phyloP scores from a whole-genome alignment of 1,140 invertebrate genomes.

The Frieseomelitta varia region DNA sequence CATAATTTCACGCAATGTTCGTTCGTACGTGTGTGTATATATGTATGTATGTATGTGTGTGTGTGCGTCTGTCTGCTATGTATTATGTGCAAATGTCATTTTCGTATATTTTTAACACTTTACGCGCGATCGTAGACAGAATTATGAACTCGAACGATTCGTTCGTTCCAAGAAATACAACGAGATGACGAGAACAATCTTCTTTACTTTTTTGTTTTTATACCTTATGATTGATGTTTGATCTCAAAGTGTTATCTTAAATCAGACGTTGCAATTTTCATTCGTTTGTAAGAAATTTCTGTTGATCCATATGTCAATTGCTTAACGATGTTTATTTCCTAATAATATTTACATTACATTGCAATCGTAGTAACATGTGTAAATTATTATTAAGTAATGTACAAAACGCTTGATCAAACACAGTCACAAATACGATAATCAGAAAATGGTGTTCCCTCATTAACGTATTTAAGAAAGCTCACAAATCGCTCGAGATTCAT shows the following conservation, averaged over 20 bases:
- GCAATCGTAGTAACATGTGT: background rate
- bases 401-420: background rate
- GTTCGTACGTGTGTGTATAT: background rate
- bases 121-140: background rate
- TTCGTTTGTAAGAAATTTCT: background rate
- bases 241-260: no score
- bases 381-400: background rate
- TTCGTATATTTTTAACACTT: conserved; percentile 1
- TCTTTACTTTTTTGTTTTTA: no score
- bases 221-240: background rate
- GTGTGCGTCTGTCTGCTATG: conserved; percentile 5
- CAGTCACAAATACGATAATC: background rate
- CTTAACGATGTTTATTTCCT: background rate
- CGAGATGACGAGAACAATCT: background rate
- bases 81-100: background rate
- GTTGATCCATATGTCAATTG: background rate
- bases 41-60: conserved; percentile 8
- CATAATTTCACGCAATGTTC: conserved; percentile 27
- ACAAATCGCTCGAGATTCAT: conserved; percentile 8
- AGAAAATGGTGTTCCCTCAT: background rate
- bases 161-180: background rate
- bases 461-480: background rate
- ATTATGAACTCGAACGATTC: background rate
- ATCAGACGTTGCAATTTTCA: background rate
- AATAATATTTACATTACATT: background rate